phyloP scores from a whole-genome alignment of 1,140 invertebrate species.

The Apolygus lucorum region DNA sequence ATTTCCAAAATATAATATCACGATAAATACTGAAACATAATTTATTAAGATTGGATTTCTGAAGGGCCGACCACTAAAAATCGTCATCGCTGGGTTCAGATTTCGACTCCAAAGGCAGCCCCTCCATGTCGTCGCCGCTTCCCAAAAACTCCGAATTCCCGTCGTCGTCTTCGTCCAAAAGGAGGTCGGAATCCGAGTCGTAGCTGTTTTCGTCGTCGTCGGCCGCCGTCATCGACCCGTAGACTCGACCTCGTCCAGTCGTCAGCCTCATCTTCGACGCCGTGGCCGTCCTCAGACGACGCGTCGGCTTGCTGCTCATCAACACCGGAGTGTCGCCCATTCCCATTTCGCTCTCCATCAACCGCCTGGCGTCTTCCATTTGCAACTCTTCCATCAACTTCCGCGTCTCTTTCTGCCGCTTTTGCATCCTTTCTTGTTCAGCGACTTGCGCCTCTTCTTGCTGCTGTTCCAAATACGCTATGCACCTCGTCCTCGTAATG shows the following conservation, averaged over 20 bases:
- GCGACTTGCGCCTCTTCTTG: constrained; percentile 58
- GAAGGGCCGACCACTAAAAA: constrained; percentile 18
- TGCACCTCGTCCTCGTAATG: constrained; percentile 74
- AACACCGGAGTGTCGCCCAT: background rate
- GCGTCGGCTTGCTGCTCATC: background rate
- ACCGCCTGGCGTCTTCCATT: constrained; percentile 26
- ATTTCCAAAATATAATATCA: no score
- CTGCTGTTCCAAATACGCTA: constrained; percentile 70
- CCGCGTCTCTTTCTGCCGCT: constrained; percentile 36
- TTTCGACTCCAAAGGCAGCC: constrained; percentile 23
- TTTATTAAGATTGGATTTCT: no score
- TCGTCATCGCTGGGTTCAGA: constrained; percentile 26
- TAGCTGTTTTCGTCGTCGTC: constrained; percentile 24
- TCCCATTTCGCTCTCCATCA: constrained; percentile 25
- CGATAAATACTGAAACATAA: no score
- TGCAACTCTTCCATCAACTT: constrained; percentile 29
- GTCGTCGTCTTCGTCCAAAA: constrained; percentile 29
- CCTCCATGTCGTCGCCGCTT: constrained; percentile 24
- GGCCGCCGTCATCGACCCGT: constrained; percentile 26
- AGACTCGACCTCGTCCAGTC: constrained; percentile 25
- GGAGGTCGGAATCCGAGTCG: constrained; percentile 30
- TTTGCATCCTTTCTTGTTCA: constrained; percentile 61
- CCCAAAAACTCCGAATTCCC: constrained; percentile 25
- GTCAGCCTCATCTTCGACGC: constrained; percentile 21
- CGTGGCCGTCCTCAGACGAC: constrained; percentile 24